Evolutionary conservation across 2,888 invertebrate species (phyloP).

Genomic region (Callosobruchus maculatus): DNA sequence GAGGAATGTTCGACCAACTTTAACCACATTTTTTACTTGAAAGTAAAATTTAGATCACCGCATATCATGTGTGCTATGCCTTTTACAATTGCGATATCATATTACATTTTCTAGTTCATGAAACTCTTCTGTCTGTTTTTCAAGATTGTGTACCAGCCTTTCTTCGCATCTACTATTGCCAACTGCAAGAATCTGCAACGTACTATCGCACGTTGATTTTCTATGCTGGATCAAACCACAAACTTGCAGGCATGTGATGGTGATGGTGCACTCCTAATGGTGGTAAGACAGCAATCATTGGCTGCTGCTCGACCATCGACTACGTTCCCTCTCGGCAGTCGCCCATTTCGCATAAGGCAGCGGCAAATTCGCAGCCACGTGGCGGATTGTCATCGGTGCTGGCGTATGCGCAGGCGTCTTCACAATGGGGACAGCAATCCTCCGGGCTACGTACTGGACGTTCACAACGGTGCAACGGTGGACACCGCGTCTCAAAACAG

Average conservation of each 20-base stretch:
- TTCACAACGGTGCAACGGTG: conserved; percentile 59
- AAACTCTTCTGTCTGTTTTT: no score
- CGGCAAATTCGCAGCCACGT: background rate
- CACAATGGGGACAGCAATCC: conserved; percentile 70
- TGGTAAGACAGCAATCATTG: background rate
- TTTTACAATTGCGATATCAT: no score
- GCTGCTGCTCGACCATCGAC: background rate
- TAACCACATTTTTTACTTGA: no score
- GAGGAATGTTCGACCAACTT: no score
- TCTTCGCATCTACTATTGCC: background rate
- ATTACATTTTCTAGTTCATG: no score
- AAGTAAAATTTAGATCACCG: no score
- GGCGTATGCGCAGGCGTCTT: conserved; percentile 52
- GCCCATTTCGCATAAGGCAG: background rate
- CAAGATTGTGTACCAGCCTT: no score
- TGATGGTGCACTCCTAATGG: background rate
- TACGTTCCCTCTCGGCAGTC: background rate
- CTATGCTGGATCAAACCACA: background rate
- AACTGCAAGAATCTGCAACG: no score
- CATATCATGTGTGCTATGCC: no score
- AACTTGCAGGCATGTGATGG: no score
- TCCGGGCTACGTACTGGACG: conserved; percentile 61
- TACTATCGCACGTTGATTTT: background rate
- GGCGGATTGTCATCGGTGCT: background rate
- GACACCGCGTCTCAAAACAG: conserved; percentile 86